Evolutionary conservation across 2,888 invertebrate genomes (phyloP).

Genomic region (Platerodrilus igneus): DNA sequence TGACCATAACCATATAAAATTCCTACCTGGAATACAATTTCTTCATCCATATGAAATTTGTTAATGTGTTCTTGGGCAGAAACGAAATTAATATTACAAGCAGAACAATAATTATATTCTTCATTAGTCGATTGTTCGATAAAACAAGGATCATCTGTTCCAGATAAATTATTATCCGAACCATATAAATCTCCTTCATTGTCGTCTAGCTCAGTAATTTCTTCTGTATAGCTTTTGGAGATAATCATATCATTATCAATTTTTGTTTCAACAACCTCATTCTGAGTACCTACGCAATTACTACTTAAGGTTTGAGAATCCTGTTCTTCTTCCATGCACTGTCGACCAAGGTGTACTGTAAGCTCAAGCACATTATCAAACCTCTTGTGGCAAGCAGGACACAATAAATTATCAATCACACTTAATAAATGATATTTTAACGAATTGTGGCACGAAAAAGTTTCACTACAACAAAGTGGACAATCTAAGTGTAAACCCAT

Average conservation of each 20-base stretch:
- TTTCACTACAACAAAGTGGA: constrained; percentile 62
- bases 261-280: too few relatives aligned
- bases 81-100: constrained; percentile 60
- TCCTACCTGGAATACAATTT: constrained; percentile 59
- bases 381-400: constrained; percentile 56
- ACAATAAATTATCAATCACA: constrained; percentile 56
- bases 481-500: constrained; percentile 51
- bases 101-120: constrained; percentile 56
- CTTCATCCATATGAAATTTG: constrained; percentile 62
- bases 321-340: constrained; percentile 29
- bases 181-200: constrained; percentile 15
- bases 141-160: not conserved
- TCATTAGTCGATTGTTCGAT: constrained; percentile 15
- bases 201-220: too few relatives aligned
- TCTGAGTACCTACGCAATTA: too few relatives aligned
- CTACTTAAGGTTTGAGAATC: too few relatives aligned
- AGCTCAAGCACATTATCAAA: constrained; percentile 54
- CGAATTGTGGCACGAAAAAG: constrained; percentile 54
- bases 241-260: too few relatives aligned
- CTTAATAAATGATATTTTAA: constrained; percentile 53
- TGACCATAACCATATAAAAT: too few relatives aligned
- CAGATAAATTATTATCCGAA: constrained; percentile 7
- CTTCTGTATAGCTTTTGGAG: too few relatives aligned
- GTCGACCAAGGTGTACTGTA: constrained; percentile 54
- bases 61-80: constrained; percentile 63